A percentile compares a stretch with the other conserved stretches of the same genome.
These are phyloP conservation scores for Eupithecia abbreviata DNA, from an alignment of 2,888 invertebrate species.

Conservation along the genomic window DNA sequence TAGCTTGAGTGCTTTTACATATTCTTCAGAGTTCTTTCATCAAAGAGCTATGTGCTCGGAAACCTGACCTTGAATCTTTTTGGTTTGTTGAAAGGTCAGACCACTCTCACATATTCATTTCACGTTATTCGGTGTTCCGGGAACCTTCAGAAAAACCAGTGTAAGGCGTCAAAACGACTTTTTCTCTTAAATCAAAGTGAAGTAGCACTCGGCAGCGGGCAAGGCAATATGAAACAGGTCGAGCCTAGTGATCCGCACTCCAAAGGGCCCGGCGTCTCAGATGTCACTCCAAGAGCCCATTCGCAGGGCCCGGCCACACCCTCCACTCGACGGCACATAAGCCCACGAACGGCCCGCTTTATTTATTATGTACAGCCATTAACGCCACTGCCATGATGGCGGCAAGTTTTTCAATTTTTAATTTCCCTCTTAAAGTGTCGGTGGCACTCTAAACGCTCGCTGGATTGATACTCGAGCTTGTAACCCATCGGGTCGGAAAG, in stretches of 20 bases:
- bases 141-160: slow-evolving; percentile 62
- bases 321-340: slow-evolving; percentile 82
- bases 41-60: slow-evolving; percentile 31
- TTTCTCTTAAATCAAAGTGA: slow-evolving; percentile 82
- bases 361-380: slow-evolving; percentile 84
- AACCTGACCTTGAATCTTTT: slow-evolving; percentile 40
- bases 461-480: slow-evolving; percentile 75
- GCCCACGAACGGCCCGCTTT: slow-evolving; percentile 79
- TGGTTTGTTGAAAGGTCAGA: slow-evolving; percentile 36
- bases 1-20: slow-evolving; percentile 16
- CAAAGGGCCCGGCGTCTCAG: slow-evolving; percentile 81
- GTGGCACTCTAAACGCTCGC: slow-evolving; percentile 69
- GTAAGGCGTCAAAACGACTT: slow-evolving; percentile 72
- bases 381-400: slow-evolving; percentile 82
- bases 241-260: slow-evolving; percentile 76
- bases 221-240: slow-evolving; percentile 82
- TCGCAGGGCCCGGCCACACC: slow-evolving; percentile 81
- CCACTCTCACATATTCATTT: slow-evolving; percentile 50
- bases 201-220: slow-evolving; percentile 76
- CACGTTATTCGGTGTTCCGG: slow-evolving; percentile 54
- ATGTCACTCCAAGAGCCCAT: slow-evolving; percentile 81
- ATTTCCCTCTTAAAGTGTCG: slow-evolving; percentile 75
- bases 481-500: slow-evolving; percentile 61
- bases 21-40: slow-evolving; percentile 29
- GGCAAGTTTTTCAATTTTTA: slow-evolving; percentile 82